Base-by-base conservation (phyloP, 2,797 vertebrate genomes). In the Masticophis lateralis region DNA sequence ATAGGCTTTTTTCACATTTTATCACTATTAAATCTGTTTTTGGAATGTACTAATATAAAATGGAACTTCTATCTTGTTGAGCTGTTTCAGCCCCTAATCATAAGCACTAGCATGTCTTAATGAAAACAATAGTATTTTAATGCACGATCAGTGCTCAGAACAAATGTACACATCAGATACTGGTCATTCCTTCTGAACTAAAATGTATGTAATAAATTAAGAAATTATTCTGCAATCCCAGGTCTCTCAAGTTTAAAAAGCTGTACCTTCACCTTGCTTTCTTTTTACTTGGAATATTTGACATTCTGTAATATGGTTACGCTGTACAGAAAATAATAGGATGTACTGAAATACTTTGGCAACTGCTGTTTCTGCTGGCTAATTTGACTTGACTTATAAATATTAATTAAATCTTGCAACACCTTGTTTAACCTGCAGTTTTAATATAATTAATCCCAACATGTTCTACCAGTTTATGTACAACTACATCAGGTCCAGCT, bases 351-450 rank as follows among this genome's bases (percentile, higher is more conserved):
- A 96, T 95, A 93, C 92, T 93, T 96, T 93, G 94, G 93, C 16
- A 96, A n/a, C 93, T 95, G 93, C 94, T 94, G 92, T 96, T 96
- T 97, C 47, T 95, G 95, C 96, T 95, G 79, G 51, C 94, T 92
- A 63, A 92, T 96, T 95, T 95, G 86, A 95, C 92, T 90, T 96
- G 93, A 96, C 95, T 96, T 96, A 96, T 95, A 96, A 92, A 95
- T 93, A 1, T 96, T 97, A 97, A 97, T 97, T 97, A 97, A 96
- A 87, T 93, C 93, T 97, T 97, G 94, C 96, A 95, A 97, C 96
- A 96, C 94, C 94, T 95, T 95, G 53, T 94, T 97, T 97, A 96
- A 96, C 96, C 94, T 96, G 96, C 92, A 95, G 93, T n/a, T 97
- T 96, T 96, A 96, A 97, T 97, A 96, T 96, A 96, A 95, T 97